Evolutionary conservation across 2,797 vertebrate genomes (phyloP).

Genomic region (Myotis vivesi): DNA sequence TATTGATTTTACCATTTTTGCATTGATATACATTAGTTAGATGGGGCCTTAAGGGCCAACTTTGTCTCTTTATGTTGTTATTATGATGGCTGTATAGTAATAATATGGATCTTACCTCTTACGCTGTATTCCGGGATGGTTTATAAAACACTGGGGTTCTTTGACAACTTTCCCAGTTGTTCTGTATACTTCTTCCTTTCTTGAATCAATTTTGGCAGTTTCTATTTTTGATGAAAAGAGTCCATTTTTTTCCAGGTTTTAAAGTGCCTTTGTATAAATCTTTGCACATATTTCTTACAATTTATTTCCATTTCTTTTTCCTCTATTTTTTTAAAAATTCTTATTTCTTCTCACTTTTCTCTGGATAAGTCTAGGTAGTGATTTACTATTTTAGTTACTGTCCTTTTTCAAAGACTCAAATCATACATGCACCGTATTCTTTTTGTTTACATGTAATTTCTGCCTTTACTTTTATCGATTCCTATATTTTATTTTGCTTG

Average conservation of each 20-base stretch:
- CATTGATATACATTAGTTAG: not conserved
- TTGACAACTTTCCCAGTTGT: not conserved
- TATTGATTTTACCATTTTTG: not conserved
- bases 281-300: not conserved
- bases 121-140: not conserved
- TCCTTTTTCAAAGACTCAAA: slow-evolving; percentile 13
- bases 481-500: not conserved
- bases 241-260: not conserved
- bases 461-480: not conserved
- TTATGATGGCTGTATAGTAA: not conserved
- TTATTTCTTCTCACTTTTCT: not conserved
- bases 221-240: not conserved
- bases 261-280: not conserved
- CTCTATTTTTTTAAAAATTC: not conserved
- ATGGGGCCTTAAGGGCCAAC: not conserved
- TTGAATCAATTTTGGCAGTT: not conserved
- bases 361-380: not conserved
- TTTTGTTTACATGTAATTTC: not conserved
- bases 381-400: not conserved
- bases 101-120: not conserved
- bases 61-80: not conserved
- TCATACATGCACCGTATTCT: not conserved
- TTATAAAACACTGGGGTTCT: not conserved
- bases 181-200: not conserved
- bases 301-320: not conserved